phyloP scores from a whole-genome alignment of 2,113 vertebrate species.

The Amphilophus citrinellus region DNA sequence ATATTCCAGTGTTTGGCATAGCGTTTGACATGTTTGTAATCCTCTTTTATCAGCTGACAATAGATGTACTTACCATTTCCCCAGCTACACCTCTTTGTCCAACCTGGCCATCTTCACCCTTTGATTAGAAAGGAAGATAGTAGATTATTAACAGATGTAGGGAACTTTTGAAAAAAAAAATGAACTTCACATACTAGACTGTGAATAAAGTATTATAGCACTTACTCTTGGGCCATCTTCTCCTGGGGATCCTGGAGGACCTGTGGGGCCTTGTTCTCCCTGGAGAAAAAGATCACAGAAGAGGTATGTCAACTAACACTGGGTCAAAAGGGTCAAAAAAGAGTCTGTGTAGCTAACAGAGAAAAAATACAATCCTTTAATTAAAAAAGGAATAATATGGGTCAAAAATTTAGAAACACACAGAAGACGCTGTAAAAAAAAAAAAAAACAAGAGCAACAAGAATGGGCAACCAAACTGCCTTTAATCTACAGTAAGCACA shows the following conservation, averaged over 20 bases:
- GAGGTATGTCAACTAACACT: slow-evolving; percentile 8
- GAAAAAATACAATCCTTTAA: neutral
- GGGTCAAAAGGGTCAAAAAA: slow-evolving; percentile 12
- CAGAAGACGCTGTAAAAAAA: slow-evolving; percentile 3
- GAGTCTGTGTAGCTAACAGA: neutral
- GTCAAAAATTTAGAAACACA: slow-evolving; percentile 19
- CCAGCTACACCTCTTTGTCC: slow-evolving; percentile 95
- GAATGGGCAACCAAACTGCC: slow-evolving; percentile 44
- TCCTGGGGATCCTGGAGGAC: slow-evolving; percentile 91
- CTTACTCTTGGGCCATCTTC: slow-evolving; percentile 95
- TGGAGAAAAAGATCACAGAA: slow-evolving; percentile 62
- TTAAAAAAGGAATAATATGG: neutral
- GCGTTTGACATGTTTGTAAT: neutral
- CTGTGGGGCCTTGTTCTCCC: slow-evolving; percentile 92
- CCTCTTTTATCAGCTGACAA: neutral
- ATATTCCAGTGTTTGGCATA: neutral
- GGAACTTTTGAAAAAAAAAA: neutral
- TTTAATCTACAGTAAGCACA: slow-evolving; percentile 60
- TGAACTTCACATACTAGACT: neutral
- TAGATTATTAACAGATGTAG: neutral
- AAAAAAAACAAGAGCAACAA: slow-evolving; percentile 14
- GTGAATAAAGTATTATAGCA: neutral
- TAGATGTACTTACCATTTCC: slow-evolving; percentile 89
- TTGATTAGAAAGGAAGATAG: slow-evolving; percentile 22
- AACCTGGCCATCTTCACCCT: slow-evolving; percentile 98